These are phyloP conservation scores for Ormyrus pomaceus DNA, from an alignment of 2,888 invertebrate genomes.

Conservation along the genomic window DNA sequence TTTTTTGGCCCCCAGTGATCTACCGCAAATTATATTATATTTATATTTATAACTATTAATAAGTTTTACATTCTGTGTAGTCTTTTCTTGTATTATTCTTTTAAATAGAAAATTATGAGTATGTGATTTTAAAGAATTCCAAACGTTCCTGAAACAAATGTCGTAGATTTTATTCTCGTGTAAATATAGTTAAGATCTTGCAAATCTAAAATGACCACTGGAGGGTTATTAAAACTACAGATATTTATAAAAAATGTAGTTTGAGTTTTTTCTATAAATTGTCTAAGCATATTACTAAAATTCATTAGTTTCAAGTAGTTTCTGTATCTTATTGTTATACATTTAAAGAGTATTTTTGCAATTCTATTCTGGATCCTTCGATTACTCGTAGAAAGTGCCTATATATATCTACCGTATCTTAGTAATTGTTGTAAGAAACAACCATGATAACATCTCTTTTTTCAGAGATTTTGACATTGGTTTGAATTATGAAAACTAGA, in stretches of 20 bases:
- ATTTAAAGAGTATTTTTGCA: constrained; percentile 43
- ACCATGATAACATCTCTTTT: constrained; percentile 27
- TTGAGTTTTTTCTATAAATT: constrained; percentile 40
- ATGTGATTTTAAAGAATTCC: constrained; percentile 4
- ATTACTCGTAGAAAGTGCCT: constrained; percentile 74
- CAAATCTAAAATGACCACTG: constrained; percentile 29
- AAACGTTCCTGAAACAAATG: constrained; percentile 43
- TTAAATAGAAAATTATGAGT: constrained; percentile 1
- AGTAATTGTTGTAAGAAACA: constrained; percentile 50
- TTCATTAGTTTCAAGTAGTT: constrained; percentile 16
- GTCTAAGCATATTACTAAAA: constrained; percentile 27
- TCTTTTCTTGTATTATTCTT: neutral
- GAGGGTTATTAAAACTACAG: constrained; percentile 40
- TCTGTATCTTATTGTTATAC: constrained; percentile 23
- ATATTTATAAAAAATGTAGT: constrained; percentile 24
- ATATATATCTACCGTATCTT: constrained; percentile 58
- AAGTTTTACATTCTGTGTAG: constrained; percentile 1
- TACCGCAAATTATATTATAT: neutral
- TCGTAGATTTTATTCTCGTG: constrained; percentile 20
- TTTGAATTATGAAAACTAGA: constrained; percentile 18
- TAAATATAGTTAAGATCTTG: constrained; percentile 36
- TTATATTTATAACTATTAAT: neutral
- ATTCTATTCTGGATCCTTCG: constrained; percentile 59
- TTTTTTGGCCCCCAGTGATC: constrained; percentile 19
- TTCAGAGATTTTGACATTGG: constrained; percentile 17